A percentile compares a stretch with the other conserved stretches of the same genome.
These are phyloP conservation scores for Trichacis sp. DNA, from an alignment of 2,888 invertebrate genomes.

Conservation along the genomic window DNA sequence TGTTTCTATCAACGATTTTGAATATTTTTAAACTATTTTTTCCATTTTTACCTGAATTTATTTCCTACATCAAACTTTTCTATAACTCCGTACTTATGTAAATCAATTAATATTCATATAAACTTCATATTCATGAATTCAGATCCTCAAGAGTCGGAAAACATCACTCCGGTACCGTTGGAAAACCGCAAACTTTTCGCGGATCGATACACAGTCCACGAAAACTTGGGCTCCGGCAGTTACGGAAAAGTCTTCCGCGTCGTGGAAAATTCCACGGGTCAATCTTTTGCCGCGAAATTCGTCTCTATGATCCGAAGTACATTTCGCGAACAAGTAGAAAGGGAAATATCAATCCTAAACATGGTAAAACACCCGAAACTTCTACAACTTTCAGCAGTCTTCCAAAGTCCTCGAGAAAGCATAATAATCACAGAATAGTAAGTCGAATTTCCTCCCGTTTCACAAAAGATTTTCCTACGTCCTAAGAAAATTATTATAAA, in stretches of 20 bases:
- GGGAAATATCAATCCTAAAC: slow-evolving; percentile 86
- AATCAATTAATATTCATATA: no score
- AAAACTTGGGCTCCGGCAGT: slow-evolving; percentile 82
- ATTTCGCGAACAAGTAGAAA: slow-evolving; percentile 81
- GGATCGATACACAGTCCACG: slow-evolving; percentile 75
- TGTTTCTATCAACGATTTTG: no score
- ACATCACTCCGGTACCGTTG: slow-evolving; percentile 62
- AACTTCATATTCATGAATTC: no score
- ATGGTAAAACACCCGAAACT: slow-evolving; percentile 84
- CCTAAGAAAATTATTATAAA: no score
- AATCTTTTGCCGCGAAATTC: slow-evolving; percentile 85
- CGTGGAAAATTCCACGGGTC: slow-evolving; percentile 75
- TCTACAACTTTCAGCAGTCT: slow-evolving; percentile 85
- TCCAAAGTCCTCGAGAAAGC: slow-evolving; percentile 81
- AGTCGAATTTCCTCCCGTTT: no score
- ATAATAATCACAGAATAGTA: slow-evolving; percentile 94
- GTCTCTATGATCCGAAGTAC: slow-evolving; percentile 81
- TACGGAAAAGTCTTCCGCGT: slow-evolving; percentile 80
- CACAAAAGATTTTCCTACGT: no score
- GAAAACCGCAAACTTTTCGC: slow-evolving; percentile 74
- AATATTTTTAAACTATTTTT: no score
- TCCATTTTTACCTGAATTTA: no score
- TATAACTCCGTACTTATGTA: no score
- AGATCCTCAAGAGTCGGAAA: no score
- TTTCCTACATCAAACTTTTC: no score